A percentile compares a stretch with the other conserved stretches of the same genome.
These are phyloP conservation scores for Drosophila trapezifrons DNA, from an alignment of 1,140 invertebrate genomes.

Conservation along the genomic window DNA sequence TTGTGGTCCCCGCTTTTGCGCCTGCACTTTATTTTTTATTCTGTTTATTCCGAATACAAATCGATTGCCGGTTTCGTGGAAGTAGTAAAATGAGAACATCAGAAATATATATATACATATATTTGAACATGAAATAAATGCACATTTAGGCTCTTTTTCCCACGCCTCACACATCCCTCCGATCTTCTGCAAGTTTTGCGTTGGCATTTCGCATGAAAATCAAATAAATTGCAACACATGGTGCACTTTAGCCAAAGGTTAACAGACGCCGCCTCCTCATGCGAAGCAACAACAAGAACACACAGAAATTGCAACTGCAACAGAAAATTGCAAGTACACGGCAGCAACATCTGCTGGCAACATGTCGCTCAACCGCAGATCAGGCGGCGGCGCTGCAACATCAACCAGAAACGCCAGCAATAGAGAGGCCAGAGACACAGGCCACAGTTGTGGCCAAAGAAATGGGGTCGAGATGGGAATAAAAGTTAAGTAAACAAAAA, in stretches of 20 bases:
- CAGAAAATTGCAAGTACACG: conserved; percentile 9
- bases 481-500: not conserved
- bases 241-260: conserved; percentile 40
- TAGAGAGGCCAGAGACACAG: no score
- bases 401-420: conserved; percentile 15
- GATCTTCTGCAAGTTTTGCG: conserved; percentile 23
- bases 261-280: conserved; percentile 32
- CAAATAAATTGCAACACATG: conserved; percentile 53
- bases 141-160: conserved; percentile 17
- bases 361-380: conserved; percentile 54
- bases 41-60: conserved; percentile 6
- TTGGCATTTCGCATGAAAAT: conserved; percentile 58
- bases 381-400: conserved; percentile 7
- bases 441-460: not conserved
- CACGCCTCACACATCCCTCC: conserved; percentile 7
- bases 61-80: not conserved
- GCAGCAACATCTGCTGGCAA: conserved; percentile 60
- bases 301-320: conserved; percentile 10
- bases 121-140: not conserved
- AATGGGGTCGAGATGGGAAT: not conserved
- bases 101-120: not conserved
- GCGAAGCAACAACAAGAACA: conserved; percentile 13
- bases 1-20: no score
- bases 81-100: conserved; percentile 14
- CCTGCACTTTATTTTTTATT: no score